phyloP scores from a whole-genome alignment of 2,797 vertebrate genomes.

The Siniperca undulata region DNA sequence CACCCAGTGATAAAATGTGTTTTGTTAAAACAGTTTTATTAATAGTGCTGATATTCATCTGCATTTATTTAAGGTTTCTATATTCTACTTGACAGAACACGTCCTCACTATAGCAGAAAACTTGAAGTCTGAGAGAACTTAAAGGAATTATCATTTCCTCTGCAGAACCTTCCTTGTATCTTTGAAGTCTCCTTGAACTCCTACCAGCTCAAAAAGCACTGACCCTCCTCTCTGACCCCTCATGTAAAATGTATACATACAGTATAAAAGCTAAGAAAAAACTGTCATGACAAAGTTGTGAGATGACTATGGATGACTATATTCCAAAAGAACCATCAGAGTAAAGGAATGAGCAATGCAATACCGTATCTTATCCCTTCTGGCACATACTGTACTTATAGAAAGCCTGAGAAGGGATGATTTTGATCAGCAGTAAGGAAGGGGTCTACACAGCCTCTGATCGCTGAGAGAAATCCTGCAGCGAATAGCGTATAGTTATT shows the following conservation, averaged over 20 bases:
- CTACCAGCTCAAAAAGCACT: constrained; percentile 7
- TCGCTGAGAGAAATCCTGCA: constrained; percentile 36
- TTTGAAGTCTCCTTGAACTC: constrained; percentile 11
- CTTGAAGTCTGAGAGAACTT: neutral
- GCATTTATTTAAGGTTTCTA: neutral
- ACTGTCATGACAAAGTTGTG: constrained; percentile 3
- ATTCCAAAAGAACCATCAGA: constrained; percentile 37
- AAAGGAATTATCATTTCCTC: neutral
- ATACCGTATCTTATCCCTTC: constrained; percentile 54
- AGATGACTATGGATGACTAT: constrained; percentile 23
- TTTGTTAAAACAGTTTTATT: neutral
- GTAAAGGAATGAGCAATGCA: constrained; percentile 28
- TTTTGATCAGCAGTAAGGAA: constrained; percentile 68
- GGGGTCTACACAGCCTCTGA: constrained; percentile 21
- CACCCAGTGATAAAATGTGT: neutral
- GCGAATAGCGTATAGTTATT: constrained; percentile 37
- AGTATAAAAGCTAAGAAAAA: constrained; percentile 16
- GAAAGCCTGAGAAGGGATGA: constrained; percentile 51
- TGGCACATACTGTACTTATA: constrained; percentile 42
- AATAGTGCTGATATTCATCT: neutral
- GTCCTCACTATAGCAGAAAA: neutral
- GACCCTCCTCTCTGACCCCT: constrained; percentile 7
- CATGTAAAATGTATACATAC: constrained; percentile 20
- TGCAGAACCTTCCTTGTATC: constrained; percentile 4
- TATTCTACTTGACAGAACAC: neutral